Base-by-base conservation (phyloP, 2,113 vertebrate species). In the Nycticebus coucang region DNA sequence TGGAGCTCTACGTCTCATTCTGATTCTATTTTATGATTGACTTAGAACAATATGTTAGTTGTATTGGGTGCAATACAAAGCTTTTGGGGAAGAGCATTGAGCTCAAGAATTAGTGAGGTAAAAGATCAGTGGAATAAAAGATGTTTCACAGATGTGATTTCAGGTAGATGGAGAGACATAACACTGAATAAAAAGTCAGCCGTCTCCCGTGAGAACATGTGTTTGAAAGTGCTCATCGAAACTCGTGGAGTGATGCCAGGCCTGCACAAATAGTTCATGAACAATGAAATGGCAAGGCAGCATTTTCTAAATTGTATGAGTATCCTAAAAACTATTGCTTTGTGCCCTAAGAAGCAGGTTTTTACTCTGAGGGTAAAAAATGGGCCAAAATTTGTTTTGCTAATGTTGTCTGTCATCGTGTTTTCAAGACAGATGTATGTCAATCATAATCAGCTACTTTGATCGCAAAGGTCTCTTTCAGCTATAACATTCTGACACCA, bases 91-190 rank as follows among this genome's bases (percentile, higher is more conserved):
- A 85, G 92, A 95, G 59, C 45, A 83, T 57, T 59, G 80, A 93
- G 55, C 82, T 86, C 24, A 53, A 75, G 26, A 64, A 87, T 79
- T 77, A 83, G 68, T 60, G 80, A 91, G 79, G 68, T 45, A 59
- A n/a, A 57, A 78, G 60, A 91, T 85, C 59, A 77, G 59, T 95
- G 81, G 90, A 78, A 68, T 86, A 88, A 79, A 90, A 57, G n/a
- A 82, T 57, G 80, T 68, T 90, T 90, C 90, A 78, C 14, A 79
- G 17, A 35, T 71, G 15, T 21, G 72, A 94, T 82, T 95, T 95
- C 50, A 91, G 77, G 19, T 57, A 91, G 69, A 77, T 72, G 41
- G 28, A 83, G 28, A 86, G 88, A 83, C 24, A n/a, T 57, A 87
- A 82, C 14, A 74, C 33, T 74, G 62, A 96, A 89, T 35, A 37